Conservation (phyloP, 2,113 vertebrate species). For the Azemiops feae region DNA sequence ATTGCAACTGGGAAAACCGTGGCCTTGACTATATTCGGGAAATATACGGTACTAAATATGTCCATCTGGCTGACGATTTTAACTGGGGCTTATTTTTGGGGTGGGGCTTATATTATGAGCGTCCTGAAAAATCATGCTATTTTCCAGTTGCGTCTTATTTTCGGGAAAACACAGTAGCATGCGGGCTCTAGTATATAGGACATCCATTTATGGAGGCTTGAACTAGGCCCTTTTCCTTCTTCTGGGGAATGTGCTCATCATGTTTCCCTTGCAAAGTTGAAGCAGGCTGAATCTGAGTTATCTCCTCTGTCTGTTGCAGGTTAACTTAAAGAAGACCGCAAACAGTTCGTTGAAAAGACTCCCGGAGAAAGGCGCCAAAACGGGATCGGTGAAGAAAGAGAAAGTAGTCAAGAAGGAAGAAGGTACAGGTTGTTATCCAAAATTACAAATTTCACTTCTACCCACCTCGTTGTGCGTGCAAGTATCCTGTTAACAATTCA, state of each 20-base stretch:
- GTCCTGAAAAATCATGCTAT: too few relatives aligned
- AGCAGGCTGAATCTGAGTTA: background rate
- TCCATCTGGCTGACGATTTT: too few relatives aligned
- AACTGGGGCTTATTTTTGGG: too few relatives aligned
- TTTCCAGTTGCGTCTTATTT: too few relatives aligned
- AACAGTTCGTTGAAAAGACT: conserved; percentile 85
- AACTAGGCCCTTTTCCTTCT: background rate
- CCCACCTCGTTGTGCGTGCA: background rate
- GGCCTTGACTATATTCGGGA: too few relatives aligned
- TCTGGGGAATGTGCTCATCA: background rate
- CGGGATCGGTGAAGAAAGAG: conserved; percentile 88
- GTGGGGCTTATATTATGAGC: too few relatives aligned
- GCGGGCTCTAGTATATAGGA: background rate
- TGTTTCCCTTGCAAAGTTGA: background rate
- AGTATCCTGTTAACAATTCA: background rate
- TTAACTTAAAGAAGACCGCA: conserved; percentile 78
- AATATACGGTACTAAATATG: too few relatives aligned
- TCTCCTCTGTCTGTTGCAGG: conserved; percentile 61
- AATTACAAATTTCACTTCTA: conserved; percentile 33
- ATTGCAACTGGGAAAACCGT: too few relatives aligned
- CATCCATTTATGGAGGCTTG: background rate
- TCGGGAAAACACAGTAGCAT: too few relatives aligned
- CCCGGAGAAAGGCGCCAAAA: conserved; percentile 79
- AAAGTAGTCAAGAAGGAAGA: conserved; percentile 77
- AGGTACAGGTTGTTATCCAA: conserved; percentile 68